Conservation (phyloP, 2,888 invertebrate species). For the Endotricha flammealis region DNA sequence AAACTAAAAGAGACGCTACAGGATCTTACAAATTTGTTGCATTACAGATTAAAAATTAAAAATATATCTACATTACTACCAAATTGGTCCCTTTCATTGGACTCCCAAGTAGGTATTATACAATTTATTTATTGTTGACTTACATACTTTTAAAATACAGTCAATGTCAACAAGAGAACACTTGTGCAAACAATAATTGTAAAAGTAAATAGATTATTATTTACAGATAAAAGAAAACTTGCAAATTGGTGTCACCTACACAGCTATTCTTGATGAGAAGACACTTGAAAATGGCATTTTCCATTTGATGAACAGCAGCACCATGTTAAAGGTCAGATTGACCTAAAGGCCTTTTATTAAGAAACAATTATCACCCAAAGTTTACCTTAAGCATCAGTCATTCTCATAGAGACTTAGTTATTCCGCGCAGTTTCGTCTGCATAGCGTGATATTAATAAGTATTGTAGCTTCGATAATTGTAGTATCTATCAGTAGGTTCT, state of each 20-base stretch:
- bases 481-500: too few species aligned
- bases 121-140: neutral
- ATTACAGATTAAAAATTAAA: slow-evolving; percentile 38
- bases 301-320: slow-evolving; percentile 80
- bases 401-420: too few species aligned
- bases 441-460: too few species aligned
- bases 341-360: neutral
- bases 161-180: slow-evolving; percentile 1
- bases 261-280: slow-evolving; percentile 81
- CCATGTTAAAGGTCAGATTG: slow-evolving; percentile 79
- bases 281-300: slow-evolving; percentile 85
- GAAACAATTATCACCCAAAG: too few species aligned
- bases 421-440: too few species aligned
- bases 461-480: too few species aligned
- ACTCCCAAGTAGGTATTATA: slow-evolving; percentile 39
- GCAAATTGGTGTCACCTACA: slow-evolving; percentile 84
- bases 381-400: too few species aligned
- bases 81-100: slow-evolving; percentile 38
- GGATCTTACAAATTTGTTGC: slow-evolving; percentile 44
- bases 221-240: slow-evolving; percentile 57
- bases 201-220: slow-evolving; percentile 13
- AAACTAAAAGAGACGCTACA: slow-evolving; percentile 30
- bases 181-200: slow-evolving; percentile 9
- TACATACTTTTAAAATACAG: neutral
- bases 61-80: slow-evolving; percentile 53